Base-by-base conservation (phyloP, 2,113 vertebrate genomes). In the Scatophagus argus region DNA sequence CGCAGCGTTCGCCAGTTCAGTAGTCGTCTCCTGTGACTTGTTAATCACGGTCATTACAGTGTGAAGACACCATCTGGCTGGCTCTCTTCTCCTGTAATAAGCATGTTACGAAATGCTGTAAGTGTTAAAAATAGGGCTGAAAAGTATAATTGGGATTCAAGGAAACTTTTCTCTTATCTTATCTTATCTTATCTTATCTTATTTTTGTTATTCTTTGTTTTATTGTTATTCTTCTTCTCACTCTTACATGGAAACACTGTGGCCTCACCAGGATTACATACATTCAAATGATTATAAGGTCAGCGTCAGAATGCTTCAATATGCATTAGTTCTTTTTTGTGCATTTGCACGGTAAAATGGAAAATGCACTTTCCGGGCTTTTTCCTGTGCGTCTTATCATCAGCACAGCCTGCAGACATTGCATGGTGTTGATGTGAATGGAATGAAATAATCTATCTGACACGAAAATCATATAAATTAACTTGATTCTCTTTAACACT, bases 401-500 rank as follows among this genome's bases (percentile, higher is more conserved):
- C 39, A 19, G 10, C 10, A 46, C 16, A 29, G 41, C 54, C 54
- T 71, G 54, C 52, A 56, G 41, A 56, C 8, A 12, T 58, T 19
- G 43, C 11, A 55, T 41, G 49, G 4, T 34, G 23, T 58, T 10
- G 19, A 44, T 70, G 19, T 41, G 25, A 55, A 31, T 56, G 9
- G 9, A 23, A 56, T 6, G 0, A 64, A 32, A 16, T 51, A 58
- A 78, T 36, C 14, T 43, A 44, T 44, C 38, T 52, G 23, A 43
- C 11, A 21, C 41, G 31, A 25, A 71, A 81, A 56, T 59, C 16
- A 27, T 73, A 56, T 62, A 73, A 81, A 74, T 66, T 12, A 75
- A 34, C 11, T 36, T 27, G 21, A 29, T 4, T 64, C 39, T 63
- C 32, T 38, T 0, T 6, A 1, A 4, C 6, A 1, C 47, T 32